Evolutionary conservation across 2,797 vertebrate species (phyloP), one percentile per base, ranked within the genome.

Genomic region (Pipistrellus kuhlii): DNA sequence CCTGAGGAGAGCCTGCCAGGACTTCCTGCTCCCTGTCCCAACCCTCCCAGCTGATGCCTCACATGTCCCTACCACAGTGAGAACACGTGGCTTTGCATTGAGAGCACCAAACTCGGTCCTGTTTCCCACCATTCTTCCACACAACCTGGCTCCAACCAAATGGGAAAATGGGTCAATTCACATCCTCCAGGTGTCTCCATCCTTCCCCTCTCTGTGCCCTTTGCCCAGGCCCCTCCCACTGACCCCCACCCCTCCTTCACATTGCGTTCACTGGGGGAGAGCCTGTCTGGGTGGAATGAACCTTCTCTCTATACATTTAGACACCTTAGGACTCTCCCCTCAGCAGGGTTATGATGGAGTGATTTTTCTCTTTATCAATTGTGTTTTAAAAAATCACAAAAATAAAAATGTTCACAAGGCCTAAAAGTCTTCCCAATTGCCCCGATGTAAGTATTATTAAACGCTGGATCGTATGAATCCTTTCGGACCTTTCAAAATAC

Each of bases 331-430:
- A 95, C 71, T 81, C 72, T 72, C 64, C 15, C 32, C 20, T 62
- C 35, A 72, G 23, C n/a, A 64, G 68, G 51, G 64, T 85, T 88
- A 85, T 35, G 15, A 85, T 0, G n/a, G 27, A 84, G 59, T 85
- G 55, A 80, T 41, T 66, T 89, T 73, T 88, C 30, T 93, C 25
- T 78, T 38, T 72, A 30, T 86, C 32, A 30, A 30, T 73, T 87
- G 15, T 88, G 91, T 53, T 38, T 93, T 53, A 32, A 12, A 48
- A 69, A 83, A n/a, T 38, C n/a, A 10, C 6, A 86, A 86, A 86
- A 92, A 51, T 68, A 77, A 93, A 97, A 90, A 59, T 51, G 15
- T 55, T 81, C 35, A 68, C 46, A 38, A n/a, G 78, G 27, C 57
- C 57, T 55, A 8, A 78, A 62, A 59, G n/a, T 68, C 35, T 38